Evolutionary conservation across 2,797 vertebrate genomes (phyloP).

Genomic region (Mus caroli): DNA sequence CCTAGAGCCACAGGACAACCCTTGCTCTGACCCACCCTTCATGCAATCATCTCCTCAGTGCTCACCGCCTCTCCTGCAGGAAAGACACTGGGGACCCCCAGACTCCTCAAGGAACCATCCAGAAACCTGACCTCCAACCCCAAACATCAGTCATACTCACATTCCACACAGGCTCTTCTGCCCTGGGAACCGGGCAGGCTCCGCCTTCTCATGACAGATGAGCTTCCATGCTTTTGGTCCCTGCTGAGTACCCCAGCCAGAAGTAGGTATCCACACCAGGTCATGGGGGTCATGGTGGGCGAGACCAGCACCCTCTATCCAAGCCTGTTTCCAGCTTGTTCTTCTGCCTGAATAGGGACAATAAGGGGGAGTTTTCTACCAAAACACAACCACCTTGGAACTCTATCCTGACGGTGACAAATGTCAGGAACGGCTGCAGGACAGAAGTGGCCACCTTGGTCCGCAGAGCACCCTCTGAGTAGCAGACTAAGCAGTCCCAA

Average conservation of each 20-base stretch:
- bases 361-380: neutral
- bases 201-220: neutral
- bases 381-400: accelerated
- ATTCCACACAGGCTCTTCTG: neutral
- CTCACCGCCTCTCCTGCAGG: neutral
- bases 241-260: neutral
- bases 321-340: neutral
- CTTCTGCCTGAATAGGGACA: accelerated
- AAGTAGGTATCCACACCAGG: neutral
- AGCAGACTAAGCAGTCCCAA: neutral
- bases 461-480: neutral
- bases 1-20: no score
- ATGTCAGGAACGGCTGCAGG: no score
- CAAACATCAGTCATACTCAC: neutral
- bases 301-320: neutral
- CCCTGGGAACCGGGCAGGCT: no score
- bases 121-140: neutral
- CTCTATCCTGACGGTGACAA: neutral
- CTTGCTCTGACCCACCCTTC: no score
- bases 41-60: neutral
- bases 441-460: neutral
- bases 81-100: neutral
- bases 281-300: accelerated
- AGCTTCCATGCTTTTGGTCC: neutral
- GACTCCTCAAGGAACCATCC: neutral